Conservation (phyloP, 2,113 vertebrate species). For the Psophia crepitans region DNA sequence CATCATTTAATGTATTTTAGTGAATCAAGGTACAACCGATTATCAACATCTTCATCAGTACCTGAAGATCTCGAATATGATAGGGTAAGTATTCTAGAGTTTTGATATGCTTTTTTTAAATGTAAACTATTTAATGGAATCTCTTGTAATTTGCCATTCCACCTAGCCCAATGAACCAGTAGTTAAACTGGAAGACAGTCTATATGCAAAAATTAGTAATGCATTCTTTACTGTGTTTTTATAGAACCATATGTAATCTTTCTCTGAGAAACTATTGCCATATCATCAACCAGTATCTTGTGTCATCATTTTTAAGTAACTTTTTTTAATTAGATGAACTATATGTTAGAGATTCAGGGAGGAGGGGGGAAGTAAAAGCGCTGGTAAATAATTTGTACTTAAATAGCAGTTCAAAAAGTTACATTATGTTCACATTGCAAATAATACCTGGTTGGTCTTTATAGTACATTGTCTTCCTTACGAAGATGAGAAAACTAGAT, state of each 20-base stretch:
- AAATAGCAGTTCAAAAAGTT: not conserved
- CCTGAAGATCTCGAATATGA: slow-evolving; percentile 71
- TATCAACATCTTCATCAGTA: slow-evolving; percentile 62
- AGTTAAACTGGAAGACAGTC: not conserved
- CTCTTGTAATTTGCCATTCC: not conserved
- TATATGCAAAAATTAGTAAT: not conserved
- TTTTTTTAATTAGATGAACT: not conserved
- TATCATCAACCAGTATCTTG: not conserved
- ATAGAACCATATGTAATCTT: not conserved
- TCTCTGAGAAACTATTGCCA: not conserved
- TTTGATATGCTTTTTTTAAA: not conserved
- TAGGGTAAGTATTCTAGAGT: slow-evolving; percentile 50
- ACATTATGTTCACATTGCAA: not conserved
- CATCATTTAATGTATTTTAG: slow-evolving; percentile 28
- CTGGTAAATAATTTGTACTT: not conserved
- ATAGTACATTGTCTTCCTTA: not conserved
- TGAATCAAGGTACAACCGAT: slow-evolving; percentile 58
- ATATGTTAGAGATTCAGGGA: not conserved
- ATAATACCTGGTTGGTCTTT: not conserved
- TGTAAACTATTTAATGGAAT: not conserved
- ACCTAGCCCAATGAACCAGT: not conserved
- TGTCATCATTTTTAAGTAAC: not conserved
- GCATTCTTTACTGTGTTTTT: not conserved
- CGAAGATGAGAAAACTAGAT: not conserved
- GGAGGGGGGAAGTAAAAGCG: not conserved